Evolutionary conservation across 2,113 vertebrate species (phyloP), one percentile per base, ranked within the genome.

Genomic region (Astatotilapia flaviijosephi): DNA sequence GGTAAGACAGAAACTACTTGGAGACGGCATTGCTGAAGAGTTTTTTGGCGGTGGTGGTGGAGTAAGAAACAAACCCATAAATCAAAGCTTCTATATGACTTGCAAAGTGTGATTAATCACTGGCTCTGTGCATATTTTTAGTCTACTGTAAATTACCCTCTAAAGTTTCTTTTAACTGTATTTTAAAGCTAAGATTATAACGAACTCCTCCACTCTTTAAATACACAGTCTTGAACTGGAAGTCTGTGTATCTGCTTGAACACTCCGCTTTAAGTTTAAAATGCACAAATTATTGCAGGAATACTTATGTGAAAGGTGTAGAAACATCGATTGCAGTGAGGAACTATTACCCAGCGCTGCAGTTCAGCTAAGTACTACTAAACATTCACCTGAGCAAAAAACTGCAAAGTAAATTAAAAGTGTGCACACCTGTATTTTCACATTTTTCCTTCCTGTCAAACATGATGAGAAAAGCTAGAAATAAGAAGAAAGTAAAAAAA

Each of bases 91-190:
- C 23, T 31, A 28, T 28, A 28, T 3, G 23, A 49, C 70, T 75
- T 75, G 40, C 42, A 75, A 49, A 75, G 70, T 49, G 40, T 47
- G 40, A 47, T 73, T 73, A 73, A 73, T 47, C 40, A 73, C 68
- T 26, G 21, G 40, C 21, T 17, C 68, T 28, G 21, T 14, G 23
- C 68, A 73, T 73, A 31, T 19, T 75, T 75, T 75, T 49, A 31
- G 23, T 49, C 1, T 75, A 17, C 23, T 28, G 23, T 75, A 75
- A 75, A 75, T 31, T 49, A 49, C 23, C 9, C 26, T 47, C 40
- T 12, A 49, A 49, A 75, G 42, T 75, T 45, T 73, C 65, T 45
- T 73, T 49, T 75, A 12, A 75, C 42, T 3, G n/a, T 73, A 28
- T 28, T 73, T 26, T 73, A 28, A 49, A 47, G 23, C 6, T 31